Evolutionary conservation across 2,888 invertebrate genomes (phyloP), one percentile per base, ranked within the genome.

Genomic region (Agriopis leucophaearia): DNA sequence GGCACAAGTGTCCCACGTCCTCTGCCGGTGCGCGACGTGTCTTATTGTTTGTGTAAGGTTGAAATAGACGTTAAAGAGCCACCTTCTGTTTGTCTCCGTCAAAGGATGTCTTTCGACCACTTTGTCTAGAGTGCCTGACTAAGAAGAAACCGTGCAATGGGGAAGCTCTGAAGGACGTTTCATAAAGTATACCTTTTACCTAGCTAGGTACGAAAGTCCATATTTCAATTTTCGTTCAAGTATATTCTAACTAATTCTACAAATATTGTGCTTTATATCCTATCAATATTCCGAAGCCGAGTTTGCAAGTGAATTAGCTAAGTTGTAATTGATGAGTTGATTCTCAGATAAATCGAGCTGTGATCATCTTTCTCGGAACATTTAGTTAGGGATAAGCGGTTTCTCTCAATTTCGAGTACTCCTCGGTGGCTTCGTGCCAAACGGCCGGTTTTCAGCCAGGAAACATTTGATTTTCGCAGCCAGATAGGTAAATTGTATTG

Each of bases 311-410:
- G 65, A 55, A 60, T 66, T 60, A 59, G 59, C 35, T 48, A 66
- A 66, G 60, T 60, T 60, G 47, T 66, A 60, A 66, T 60, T 48
- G 60, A 66, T 61, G 44, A 60, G 16, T 36, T 58, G 51, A 54
- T 57, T 67, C 35, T 35, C 47, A 47, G 58, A 62, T 57, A 62
- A 52, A 47, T 52, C 16, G 45, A 56, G 42, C 18, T 35, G 18
- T 47, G 38, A 59, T 40, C 63, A 56, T 59, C 56, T 61, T 66
- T 67, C 59, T 18, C 48, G 42, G 64, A 77, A 69, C 74, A 72
- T 75, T 77, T 69, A 70, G 73, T 66, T 76, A 69, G 72, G 73
- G 71, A 60, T 76, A 74, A 66, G 74, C 64, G 80, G 77, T 70
- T 66, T 66, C 51, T 64, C 66, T 69, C 64, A 64, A 72, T 78